Evolutionary conservation across 2,888 invertebrate genomes (phyloP), one percentile per base, ranked within the genome.

Genomic region (Cheiracanthium punctorium): DNA sequence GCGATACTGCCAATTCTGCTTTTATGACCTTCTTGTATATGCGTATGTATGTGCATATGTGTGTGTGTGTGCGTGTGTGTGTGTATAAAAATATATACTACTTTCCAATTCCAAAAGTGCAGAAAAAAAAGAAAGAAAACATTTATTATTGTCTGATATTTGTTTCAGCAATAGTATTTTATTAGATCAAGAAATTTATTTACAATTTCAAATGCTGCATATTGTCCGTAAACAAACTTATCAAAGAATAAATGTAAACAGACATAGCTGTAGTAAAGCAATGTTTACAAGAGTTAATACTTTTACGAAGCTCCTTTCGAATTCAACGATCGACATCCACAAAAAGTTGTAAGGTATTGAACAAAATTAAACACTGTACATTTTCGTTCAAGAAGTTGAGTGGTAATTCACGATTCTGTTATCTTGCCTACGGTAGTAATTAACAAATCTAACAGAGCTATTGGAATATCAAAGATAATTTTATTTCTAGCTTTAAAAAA

Each of bases 401-500:
- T 17, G 58, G 5, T 58, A 58, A 58, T 58, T 58, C 58, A 24
- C 24, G 24, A 58, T 58, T 58, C 24, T 58, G 24, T 58, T 58
- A 58, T 58, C 24, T 58, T 58, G 58, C 58, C 58, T 58, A 58
- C 58, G 58, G 58, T 58, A 58, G 58, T 58, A 58, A 58, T 58
- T 58, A 58, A 58, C 58, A 24, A 24, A 58, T 58, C 20, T 58
- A 24, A 58, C 58, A 17, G 24, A 58, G 58, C 58, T 58, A 58
- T 5, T 58, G 24, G 24, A 58, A 58, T 58, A 58, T 58, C 58
- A 58, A 58, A 58, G 58, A 24, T 58, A 58, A 58, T 58, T 58
- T 58, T 24, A 58, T 20, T 58, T 58, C 24, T 17, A 58, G 24
- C 24, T 58, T 58, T 58, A 58, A 58, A 58, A 58, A 17, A 17